Conservation (phyloP, 1,140 invertebrate genomes). For the Mesaphorura yosii region DNA sequence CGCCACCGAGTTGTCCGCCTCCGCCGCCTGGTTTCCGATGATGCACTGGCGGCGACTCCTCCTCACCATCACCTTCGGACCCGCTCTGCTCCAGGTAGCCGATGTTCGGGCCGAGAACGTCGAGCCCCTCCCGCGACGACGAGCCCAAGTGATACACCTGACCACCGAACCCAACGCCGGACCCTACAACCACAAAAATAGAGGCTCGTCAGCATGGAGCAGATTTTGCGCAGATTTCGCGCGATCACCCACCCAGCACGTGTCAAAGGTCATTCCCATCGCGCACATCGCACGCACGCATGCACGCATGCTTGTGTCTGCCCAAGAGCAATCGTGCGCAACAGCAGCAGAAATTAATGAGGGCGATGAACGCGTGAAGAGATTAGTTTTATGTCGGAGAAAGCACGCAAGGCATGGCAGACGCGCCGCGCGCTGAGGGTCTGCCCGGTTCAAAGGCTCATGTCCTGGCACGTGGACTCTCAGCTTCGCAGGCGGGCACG, state of each 20-base stretch:
- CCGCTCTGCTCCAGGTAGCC: slow-evolving; percentile 24
- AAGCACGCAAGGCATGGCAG: background rate
- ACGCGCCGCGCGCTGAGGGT: background rate
- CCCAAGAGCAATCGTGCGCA: no score
- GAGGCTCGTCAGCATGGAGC: no score
- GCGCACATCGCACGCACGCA: no score
- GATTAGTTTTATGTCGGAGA: background rate
- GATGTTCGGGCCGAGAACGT: slow-evolving; percentile 7
- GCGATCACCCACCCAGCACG: no score
- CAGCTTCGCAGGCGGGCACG: no score
- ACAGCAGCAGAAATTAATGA: no score
- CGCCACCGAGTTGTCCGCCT: background rate
- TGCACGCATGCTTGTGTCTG: no score
- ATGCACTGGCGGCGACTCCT: slow-evolving; percentile 20
- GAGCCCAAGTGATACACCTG: slow-evolving; percentile 28
- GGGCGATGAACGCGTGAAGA: no score
- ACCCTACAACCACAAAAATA: slow-evolving; percentile 20
- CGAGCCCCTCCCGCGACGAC: slow-evolving; percentile 28
- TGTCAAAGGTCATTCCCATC: no score
- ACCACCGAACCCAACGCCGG: slow-evolving; percentile 27
- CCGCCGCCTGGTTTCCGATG: slow-evolving; percentile 4
- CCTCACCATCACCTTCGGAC: slow-evolving; percentile 28
- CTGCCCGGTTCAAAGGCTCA: no score
- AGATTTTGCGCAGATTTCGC: no score
- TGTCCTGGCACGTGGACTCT: no score